Evolutionary conservation across 2,888 invertebrate genomes (phyloP), one percentile per base, ranked within the genome.

Genomic region (Pilophorus perplexus): DNA sequence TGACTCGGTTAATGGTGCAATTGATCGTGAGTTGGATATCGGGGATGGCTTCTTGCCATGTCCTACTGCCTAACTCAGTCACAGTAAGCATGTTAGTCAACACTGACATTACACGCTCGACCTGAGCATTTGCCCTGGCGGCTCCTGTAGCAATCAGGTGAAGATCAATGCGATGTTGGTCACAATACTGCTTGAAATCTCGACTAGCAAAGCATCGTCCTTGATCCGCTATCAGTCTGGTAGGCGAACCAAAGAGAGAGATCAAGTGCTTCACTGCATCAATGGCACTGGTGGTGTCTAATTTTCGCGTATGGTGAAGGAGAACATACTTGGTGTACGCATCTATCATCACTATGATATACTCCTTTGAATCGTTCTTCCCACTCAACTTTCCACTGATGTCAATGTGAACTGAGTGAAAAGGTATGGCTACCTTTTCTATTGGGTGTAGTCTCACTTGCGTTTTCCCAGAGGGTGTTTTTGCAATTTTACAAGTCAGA

Each of bases 401-500:
- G n/a, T n/a, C n/a, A n/a, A n/a, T n/a, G n/a, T n/a, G n/a, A n/a
- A n/a, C n/a, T n/a, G 74, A 74, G 44, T 75, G 74, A 73, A 73
- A 75, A 5, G 72, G 71, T 12, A 69, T 69, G 3, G 52, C 40
- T 1, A 67, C 40, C 65, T 75, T 77, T 0, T 74, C 74, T 6
- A 75, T 75, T 0, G 75, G 73, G 44, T 76, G 75, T 1, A 76
- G 18, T 48, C 71, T 70, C 12, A 69, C 72, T 57, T 74, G 74
- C 10, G 68, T 22, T 50, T 70, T 72, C 3, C 76, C 76, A 0
- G 74, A 72, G 5, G 23, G 27, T 5, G 73, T 70, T 65, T 76
- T 76, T 0, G 75, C 71, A 1, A 73, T 28, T 69, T 71, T 73
- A 64, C 75, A 76, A n/a, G n/a, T n/a, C n/a, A n/a, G n/a, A n/a